Evolutionary conservation across 2,113 vertebrate species (phyloP), one percentile per base, ranked within the genome.

Genomic region (Cyphomyrus discorhynchus): DNA sequence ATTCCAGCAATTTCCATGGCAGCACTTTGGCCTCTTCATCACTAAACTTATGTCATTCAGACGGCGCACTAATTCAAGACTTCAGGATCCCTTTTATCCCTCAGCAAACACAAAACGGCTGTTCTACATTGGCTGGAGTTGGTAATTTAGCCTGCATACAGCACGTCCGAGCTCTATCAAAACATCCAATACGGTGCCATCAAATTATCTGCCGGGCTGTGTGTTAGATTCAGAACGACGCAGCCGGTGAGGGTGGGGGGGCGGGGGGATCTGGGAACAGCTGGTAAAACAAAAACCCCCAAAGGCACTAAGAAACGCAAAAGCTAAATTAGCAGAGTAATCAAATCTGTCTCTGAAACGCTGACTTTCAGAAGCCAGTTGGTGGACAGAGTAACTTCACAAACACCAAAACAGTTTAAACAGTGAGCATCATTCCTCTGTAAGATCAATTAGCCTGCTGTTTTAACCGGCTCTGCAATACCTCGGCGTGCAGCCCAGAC

Each of bases 391-490:
- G 84, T 46, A 77, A 47, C 89, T 91, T 91, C 74, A 87, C 88
- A 89, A 56, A 47, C 27, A 80, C 82, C 83, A n/a, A 21, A 86
- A 89, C 91, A 91, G 91, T 93, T 93, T 93, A 93, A 93, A 91
- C 93, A 89, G 88, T 31, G 80, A 83, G n/a, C 50, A 13, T 35
- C 8, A 19, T 35, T 90, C 89, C 91, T 92, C 90, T 89, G 70
- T 90, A 58, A 93, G 90, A 92, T 90, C 91, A 91, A 91, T 90
- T 90, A 90, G 91, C 70, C 91, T 80, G 91, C 91, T 39, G 90
- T 66, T 31, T 24, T 82, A 11, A 92, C 88, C 82, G 42, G 84
- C 88, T 89, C 50, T 31, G 89, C 94, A 94, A 94, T 94, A 94
- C 92, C 90, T 91, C 35, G 17, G 70, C 91, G 84, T 90, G 89